Evolutionary conservation across 2,113 vertebrate genomes (phyloP), one percentile per base, ranked within the genome.

Genomic region (Paraplagusia blochii): DNA sequence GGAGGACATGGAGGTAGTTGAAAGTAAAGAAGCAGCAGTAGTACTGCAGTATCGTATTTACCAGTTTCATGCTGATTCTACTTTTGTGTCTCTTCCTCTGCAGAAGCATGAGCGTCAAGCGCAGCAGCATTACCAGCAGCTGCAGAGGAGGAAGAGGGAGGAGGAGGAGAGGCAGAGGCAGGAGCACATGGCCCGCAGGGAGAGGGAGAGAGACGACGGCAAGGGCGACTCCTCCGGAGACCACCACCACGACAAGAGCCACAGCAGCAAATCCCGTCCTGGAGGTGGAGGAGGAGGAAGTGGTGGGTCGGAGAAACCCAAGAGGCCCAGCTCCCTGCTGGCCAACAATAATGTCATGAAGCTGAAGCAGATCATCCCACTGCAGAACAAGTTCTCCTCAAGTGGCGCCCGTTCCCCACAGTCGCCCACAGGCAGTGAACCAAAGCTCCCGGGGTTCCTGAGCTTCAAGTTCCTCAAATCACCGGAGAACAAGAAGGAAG

Each of bases 31-130:
- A n/a, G n/a, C n/a, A n/a, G n/a, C n/a, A n/a, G n/a, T n/a, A 51
- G 39, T 40, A 47, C 53, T 72, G 79, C 63, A 62, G 43, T 39
- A 18, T 58, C 66, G 53, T 45, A 53, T 50, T 42, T 45, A 39
- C 71, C 56, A 58, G 69, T 39, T 44, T 43, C 14, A 10, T 72
- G 67, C 77, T 72, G 75, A 74, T 79, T 62, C 49, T 51, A n/a
- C 35, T 48, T 34, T 16, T 3, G 22, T 81, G 77, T 77, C 33
- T 22, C 58, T 68, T 70, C 43, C 72, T 76, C 72, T 56, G 13
- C 91, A 99, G 95, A 95, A 94, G 82, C 95, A 98, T 5, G 95
- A 98, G 81, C 93, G 95, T 9, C 96, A 98, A 84, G 96, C 96
- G 0, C 96, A 98, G 92, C 95, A 97, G 66, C 94, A 92, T 69